Base-by-base conservation (phyloP, 1,140 invertebrate species). In the Zophobas morio region DNA sequence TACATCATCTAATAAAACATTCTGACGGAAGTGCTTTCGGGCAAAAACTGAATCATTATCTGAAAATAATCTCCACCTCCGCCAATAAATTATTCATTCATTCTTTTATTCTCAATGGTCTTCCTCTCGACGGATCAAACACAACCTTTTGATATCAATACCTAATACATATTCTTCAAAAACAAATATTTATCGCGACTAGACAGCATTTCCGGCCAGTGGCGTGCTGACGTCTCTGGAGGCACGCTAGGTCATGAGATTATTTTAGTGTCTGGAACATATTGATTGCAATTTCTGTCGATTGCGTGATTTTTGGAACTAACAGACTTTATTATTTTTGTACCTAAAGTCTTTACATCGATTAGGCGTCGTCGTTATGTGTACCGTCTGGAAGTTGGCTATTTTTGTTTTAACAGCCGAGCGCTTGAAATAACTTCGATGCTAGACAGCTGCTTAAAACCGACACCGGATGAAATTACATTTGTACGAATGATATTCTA, bases 401-500 rank as follows among this genome's bases (percentile, higher is more conserved):
- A 63, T 63, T 63, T 63, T 63, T 63, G 57, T 63, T 63, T 63
- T 39, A 63, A 63, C 57, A 63, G 57, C 57, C 57, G 36, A 6
- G 36, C 35, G 57, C 57, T 63, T 63, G 35, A 63, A 63, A 63
- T 63, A 63, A 34, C 57, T 63, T 39, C 35, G 57, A 63, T 63
- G 36, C 57, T 63, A 63, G 57, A 63, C 57, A 63, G 57, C 57
- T 63, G 57, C 57, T 63, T n/a, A 39, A 63, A 63, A 39, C 36
- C 57, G 36, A 63, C 57, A 63, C 57, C 57, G 57, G 57, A 63
- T 63, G 57, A 63, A 63, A 63, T 63, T 63, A 63, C 57, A 63
- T 2, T 63, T 36, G 37, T 36, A 63, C 6, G 57, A 37, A 37
- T 63, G 57, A 63, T 63, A 63, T 39, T 8, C 57, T 34, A 8